Base-by-base conservation (phyloP, 2,888 invertebrate genomes). In the Ctena decussata region DNA sequence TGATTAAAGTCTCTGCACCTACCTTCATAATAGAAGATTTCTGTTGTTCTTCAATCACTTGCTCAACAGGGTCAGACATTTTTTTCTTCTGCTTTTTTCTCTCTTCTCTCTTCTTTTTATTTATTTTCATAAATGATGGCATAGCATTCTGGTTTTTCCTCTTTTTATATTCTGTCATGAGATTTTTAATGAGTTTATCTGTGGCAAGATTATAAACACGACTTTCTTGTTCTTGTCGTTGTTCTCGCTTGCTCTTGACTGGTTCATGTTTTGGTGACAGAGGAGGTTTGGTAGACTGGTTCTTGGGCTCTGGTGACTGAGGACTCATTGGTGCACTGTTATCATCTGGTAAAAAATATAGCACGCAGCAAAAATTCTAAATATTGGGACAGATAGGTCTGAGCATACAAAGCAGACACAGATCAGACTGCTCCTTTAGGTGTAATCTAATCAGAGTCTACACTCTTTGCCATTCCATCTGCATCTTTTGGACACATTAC, bases 1-100 rank as follows among this genome's bases (percentile, higher is more conserved):
- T n/a, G n/a, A n/a, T n/a, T n/a, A n/a, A n/a, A n/a, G n/a, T n/a
- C n/a, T n/a, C n/a, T n/a, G n/a, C 18, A 27, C 57, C 27, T 96
- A 97, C 98, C 97, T 98, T 98, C 89, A 97, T 97, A 85, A 98
- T 98, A 93, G 98, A 98, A 72, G 97, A 96, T 77, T 97, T 97
- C 90, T 98, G 97, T 94, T 98, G 98, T 91, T 97, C 97, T 93
- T 98, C 98, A 79, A 98, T 95, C 49, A 92, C 92, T 32, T 91
- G 89, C 41, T 94, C 94, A 8, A 93, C 92, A 6, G 91, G 89
- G 79, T 94, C 94, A 44, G 76, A 81, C 0, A 87, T 89, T 11
- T 85, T 72, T 73, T 87, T 89, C 18, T 71, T 77, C 71, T 87
- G 86, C 72, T 85, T 86, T 71, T 82, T 84, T 69, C 76, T 81